These are phyloP conservation scores for Loxodonta africana DNA, from an alignment of 2,113 vertebrate genomes.

Conservation along the genomic window DNA sequence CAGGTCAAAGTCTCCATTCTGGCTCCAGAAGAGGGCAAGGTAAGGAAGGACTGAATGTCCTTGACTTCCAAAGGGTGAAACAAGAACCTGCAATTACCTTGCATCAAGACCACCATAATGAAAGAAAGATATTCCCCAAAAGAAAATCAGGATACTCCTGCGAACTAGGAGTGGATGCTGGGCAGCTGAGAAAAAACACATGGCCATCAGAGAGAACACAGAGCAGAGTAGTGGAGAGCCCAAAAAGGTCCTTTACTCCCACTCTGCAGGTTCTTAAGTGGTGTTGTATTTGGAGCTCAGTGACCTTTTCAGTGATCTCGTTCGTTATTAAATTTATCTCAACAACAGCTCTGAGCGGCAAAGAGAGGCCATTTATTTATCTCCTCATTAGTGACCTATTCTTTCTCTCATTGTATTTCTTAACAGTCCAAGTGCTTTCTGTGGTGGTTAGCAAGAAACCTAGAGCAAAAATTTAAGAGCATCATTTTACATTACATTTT, in stretches of 20 bases:
- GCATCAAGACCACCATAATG: neutral
- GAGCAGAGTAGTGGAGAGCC: neutral
- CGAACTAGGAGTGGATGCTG: neutral
- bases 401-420: slow-evolving; percentile 20
- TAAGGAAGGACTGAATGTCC: neutral
- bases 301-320: slow-evolving; percentile 44
- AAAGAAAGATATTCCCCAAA: neutral
- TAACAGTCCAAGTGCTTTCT: slow-evolving; percentile 48
- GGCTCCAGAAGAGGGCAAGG: neutral
- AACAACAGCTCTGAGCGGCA: slow-evolving; percentile 28
- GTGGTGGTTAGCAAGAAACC: slow-evolving; percentile 27
- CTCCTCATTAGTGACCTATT: slow-evolving; percentile 58
- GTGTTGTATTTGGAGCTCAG: slow-evolving; percentile 50
- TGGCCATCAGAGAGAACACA: neutral
- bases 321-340: slow-evolving; percentile 70
- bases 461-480: slow-evolving; percentile 45
- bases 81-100: neutral
- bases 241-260: neutral
- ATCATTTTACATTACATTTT: slow-evolving; percentile 7
- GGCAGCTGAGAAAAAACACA: neutral
- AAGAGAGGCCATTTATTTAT: neutral
- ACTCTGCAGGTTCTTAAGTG: neutral
- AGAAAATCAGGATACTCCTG: neutral
- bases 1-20: neutral
- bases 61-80: neutral